Evolutionary conservation across 2,888 invertebrate genomes (phyloP).

Genomic region (Mesorhabditis sp.): DNA sequence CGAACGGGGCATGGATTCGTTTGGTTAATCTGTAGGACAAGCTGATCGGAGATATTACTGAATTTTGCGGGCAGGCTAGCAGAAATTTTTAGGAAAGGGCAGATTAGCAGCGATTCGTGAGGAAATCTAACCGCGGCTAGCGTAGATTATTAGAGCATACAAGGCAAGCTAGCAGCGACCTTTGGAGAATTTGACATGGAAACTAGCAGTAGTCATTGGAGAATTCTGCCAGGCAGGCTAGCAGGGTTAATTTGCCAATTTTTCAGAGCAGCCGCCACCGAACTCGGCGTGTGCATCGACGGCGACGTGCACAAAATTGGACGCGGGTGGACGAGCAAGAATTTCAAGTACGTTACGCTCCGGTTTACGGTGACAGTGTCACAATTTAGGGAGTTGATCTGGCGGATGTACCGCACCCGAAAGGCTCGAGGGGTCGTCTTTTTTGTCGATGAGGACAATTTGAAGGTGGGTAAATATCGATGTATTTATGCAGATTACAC

Average conservation of each 20-base stretch:
- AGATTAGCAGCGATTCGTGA: no score
- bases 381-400: slow-evolving; percentile 66
- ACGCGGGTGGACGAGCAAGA: slow-evolving; percentile 47
- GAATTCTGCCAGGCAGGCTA: no score
- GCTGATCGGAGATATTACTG: no score
- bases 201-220: no score
- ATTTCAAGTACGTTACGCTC: slow-evolving; percentile 33
- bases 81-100: no score
- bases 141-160: no score
- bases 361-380: neutral
- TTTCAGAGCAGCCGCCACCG: slow-evolving; percentile 46
- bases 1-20: slow-evolving; percentile 53
- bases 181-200: no score
- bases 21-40: slow-evolving; percentile 9
- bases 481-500: slow-evolving; percentile 32
- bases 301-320: slow-evolving; percentile 59
- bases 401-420: slow-evolving; percentile 60
- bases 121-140: no score
- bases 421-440: slow-evolving; percentile 70
- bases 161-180: no score
- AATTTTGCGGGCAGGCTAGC: no score
- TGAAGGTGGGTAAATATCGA: slow-evolving; percentile 48
- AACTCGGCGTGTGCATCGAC: slow-evolving; percentile 65
- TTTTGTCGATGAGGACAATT: slow-evolving; percentile 74
- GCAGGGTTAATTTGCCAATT: neutral